Evolutionary conservation across 2,888 invertebrate genomes (phyloP), one percentile per base, ranked within the genome.

Genomic region (Leptinotarsa haldemani): DNA sequence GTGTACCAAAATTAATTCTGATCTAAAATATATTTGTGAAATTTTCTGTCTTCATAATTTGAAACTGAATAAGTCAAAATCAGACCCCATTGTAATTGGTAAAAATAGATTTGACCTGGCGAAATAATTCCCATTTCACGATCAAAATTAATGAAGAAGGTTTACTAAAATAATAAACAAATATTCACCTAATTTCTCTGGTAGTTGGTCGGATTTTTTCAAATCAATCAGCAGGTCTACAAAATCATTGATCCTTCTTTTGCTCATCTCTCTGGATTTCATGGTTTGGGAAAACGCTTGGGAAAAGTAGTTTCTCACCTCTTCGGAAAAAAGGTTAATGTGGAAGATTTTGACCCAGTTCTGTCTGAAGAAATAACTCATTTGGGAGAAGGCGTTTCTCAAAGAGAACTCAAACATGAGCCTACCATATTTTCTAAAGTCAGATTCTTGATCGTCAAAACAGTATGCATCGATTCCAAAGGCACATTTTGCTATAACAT

Each of bases 221-320:
- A 76, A n/a, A 46, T 80, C 78, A 2, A 73, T 53, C 52, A 80
- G 50, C 30, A 90, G 88, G 82, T 91, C 90, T 5, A 91, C 88
- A 77, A 91, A 89, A 82, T 91, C 91, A 0, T 90, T 90, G 1
- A 89, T 88, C 77, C 89, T 78, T 76, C 65, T 40, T 74, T 73
- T 7, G 58, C 53, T 81, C 70, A 70, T 18, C 68, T 70, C 86
- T 78, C n/a, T 80, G 52, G 22, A 53, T 30, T 79, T 71, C 2
- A 87, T 81, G 0, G 85, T 80, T 1, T 83, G 75, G 69, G 78
- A 80, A 53, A 87, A 85, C 52, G 82, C 80, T 12, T 74, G 75
- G 13, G 75, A 53, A 65, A 88, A 80, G 80, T 84, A 85, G 1
- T 80, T 66, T 15, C 80, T 76, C 4, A 83, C 79, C 50, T 77